These are phyloP conservation scores for Lophotriccus pileatus DNA, from an alignment of 2,797 vertebrate species.

Conservation along the genomic window DNA sequence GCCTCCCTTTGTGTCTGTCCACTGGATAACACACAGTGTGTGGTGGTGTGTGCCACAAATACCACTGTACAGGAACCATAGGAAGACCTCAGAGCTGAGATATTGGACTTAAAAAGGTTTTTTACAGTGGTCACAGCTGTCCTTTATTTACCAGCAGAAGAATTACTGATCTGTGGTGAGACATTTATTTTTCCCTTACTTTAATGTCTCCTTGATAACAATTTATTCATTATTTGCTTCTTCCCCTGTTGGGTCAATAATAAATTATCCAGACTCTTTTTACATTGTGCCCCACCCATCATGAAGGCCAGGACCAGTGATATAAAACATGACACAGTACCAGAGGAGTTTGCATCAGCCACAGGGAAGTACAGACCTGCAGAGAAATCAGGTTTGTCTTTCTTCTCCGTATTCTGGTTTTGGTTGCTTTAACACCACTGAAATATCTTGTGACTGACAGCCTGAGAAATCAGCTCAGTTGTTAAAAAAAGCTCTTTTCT, in stretches of 20 bases:
- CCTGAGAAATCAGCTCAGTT: not conserved
- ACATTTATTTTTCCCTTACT: not conserved
- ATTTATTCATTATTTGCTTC: not conserved
- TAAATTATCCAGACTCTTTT: not conserved
- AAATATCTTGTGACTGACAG: not conserved
- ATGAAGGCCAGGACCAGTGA: not conserved
- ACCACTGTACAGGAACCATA: rapidly evolving
- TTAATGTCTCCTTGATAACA: not conserved
- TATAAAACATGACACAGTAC: not conserved
- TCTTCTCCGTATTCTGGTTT: not conserved
- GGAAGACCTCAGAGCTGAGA: not conserved
- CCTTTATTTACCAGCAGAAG: not conserved
- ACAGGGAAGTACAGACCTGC: not conserved
- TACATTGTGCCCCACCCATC: not conserved
- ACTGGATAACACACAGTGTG: rapidly evolving
- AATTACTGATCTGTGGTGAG: not conserved
- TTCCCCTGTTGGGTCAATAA: not conserved
- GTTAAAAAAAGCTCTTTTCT: not conserved
- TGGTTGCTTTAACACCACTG: not conserved
- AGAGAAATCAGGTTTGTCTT: not conserved
- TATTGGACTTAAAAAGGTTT: not conserved
- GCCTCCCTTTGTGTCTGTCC: rapidly evolving
- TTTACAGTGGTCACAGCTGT: not conserved
- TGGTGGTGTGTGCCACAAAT: not conserved
- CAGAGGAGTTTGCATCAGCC: not conserved